phyloP scores from a whole-genome alignment of 1,140 invertebrate species.

The Drosophila simulans region DNA sequence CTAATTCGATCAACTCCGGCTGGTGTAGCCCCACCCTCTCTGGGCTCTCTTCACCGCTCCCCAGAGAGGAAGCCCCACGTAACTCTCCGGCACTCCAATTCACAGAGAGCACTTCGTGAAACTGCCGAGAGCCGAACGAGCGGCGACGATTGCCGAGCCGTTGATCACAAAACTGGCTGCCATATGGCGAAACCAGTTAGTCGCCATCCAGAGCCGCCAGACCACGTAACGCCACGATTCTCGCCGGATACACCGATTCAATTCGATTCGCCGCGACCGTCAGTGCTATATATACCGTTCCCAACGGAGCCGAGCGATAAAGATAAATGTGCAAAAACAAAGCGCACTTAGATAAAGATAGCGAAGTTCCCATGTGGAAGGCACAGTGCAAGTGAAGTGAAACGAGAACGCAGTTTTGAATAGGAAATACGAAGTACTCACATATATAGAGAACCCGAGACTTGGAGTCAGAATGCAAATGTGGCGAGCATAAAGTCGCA shows the following conservation, averaged over 20 bases:
- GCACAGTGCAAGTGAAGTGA: slow-evolving; percentile 53
- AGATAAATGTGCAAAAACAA: slow-evolving; percentile 40
- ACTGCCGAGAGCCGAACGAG: slow-evolving; percentile 4
- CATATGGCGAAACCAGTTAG: slow-evolving; percentile 78
- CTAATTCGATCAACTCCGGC: not conserved
- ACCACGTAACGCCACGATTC: slow-evolving; percentile 35
- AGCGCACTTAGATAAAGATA: slow-evolving; percentile 45
- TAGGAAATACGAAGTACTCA: slow-evolving; percentile 43
- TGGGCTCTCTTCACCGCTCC: slow-evolving; percentile 3
- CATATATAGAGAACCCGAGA: slow-evolving; percentile 9
- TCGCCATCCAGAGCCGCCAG: slow-evolving; percentile 61
- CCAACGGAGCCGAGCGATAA: slow-evolving; percentile 25
- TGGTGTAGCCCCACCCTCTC: slow-evolving; percentile 6
- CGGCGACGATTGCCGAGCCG: slow-evolving; percentile 6
- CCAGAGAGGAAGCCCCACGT: not conserved
- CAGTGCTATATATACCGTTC: slow-evolving; percentile 28
- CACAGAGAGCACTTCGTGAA: slow-evolving; percentile 4
- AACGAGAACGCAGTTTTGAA: slow-evolving; percentile 50
- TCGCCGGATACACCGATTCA: not conserved
- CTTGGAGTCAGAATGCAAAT: slow-evolving; percentile 66
- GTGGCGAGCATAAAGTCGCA: slow-evolving; percentile 44
- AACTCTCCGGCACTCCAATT: slow-evolving; percentile 1
- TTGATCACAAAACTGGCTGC: slow-evolving; percentile 67
- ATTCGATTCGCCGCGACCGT: slow-evolving; percentile 19
- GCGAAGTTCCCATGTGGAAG: slow-evolving; percentile 49